Evolutionary conservation across 2,797 vertebrate genomes (phyloP).

Genomic region (Chelon labrosus): DNA sequence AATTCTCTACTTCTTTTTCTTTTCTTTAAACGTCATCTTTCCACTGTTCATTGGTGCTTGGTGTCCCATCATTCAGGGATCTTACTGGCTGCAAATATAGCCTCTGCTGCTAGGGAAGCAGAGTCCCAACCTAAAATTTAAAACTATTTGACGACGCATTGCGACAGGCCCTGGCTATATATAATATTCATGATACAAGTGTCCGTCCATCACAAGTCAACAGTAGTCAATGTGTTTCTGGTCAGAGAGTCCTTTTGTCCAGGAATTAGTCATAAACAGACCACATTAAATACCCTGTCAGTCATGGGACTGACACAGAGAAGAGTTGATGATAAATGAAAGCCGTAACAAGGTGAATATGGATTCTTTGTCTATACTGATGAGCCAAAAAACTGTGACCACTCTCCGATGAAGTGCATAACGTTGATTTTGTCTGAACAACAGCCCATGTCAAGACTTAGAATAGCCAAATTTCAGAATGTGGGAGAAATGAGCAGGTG

Average conservation of each 20-base stretch:
- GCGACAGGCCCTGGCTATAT: slow-evolving; percentile 3
- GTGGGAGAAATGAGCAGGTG: no score
- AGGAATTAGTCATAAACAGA: not conserved
- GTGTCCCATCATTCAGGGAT: not conserved
- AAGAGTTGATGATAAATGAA: not conserved
- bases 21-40: slow-evolving; percentile 9
- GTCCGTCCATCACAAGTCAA: slow-evolving; percentile 31
- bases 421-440: slow-evolving; percentile 1
- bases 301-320: no score
- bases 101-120: not conserved
- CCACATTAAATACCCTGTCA: not conserved
- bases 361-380: not conserved
- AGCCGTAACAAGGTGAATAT: not conserved
- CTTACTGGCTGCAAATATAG: slow-evolving; percentile 5
- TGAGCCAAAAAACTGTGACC: not conserved
- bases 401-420: not conserved
- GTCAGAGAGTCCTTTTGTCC: not conserved
- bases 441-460: not conserved
- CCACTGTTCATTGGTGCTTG: slow-evolving; percentile 12
- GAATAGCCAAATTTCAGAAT: not conserved
- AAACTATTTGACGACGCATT: slow-evolving; percentile 30
- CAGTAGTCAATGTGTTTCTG: not conserved
- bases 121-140: slow-evolving; percentile 22
- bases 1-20: slow-evolving; percentile 1
- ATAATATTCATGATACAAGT: not conserved